Conservation (phyloP, 2,113 vertebrate genomes). For the Paraplagusia blochii region DNA sequence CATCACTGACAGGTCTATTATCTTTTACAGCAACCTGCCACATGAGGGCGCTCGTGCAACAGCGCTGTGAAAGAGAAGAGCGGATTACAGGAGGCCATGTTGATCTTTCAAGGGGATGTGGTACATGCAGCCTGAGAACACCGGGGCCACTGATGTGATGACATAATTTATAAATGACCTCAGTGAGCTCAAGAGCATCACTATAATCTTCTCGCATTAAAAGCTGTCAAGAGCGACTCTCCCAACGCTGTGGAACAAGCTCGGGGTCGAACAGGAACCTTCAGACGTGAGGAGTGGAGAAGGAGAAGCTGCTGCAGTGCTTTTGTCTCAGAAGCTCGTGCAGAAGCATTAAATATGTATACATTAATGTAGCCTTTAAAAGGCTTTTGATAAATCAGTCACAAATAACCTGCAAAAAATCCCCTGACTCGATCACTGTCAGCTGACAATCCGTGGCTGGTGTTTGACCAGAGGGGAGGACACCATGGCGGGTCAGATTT, state of each 20-base stretch:
- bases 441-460: background rate
- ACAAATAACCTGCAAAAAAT: background rate
- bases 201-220: conserved; percentile 38
- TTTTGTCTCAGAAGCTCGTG: background rate
- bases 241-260: conserved; percentile 1
- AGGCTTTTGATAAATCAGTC: too few relatives aligned
- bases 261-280: background rate
- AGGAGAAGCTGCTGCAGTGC: conserved; percentile 4
- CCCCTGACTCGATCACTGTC: background rate
- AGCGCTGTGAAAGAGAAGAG: conserved; percentile 26
- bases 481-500: background rate
- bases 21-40: conserved; percentile 24
- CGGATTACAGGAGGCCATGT: conserved; percentile 72
- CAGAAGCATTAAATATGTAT: too few relatives aligned
- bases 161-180: conserved; percentile 62
- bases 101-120: conserved; percentile 62
- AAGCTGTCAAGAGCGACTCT: conserved; percentile 19
- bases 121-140: conserved; percentile 38
- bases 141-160: conserved; percentile 54
- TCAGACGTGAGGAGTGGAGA: background rate
- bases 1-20: background rate
- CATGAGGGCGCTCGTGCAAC: conserved; percentile 53
- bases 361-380: too few relatives aligned
- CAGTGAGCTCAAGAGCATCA: conserved; percentile 50
- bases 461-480: background rate